These are phyloP conservation scores for Lapara coniferarum DNA, from an alignment of 2,888 invertebrate genomes.

Conservation along the genomic window DNA sequence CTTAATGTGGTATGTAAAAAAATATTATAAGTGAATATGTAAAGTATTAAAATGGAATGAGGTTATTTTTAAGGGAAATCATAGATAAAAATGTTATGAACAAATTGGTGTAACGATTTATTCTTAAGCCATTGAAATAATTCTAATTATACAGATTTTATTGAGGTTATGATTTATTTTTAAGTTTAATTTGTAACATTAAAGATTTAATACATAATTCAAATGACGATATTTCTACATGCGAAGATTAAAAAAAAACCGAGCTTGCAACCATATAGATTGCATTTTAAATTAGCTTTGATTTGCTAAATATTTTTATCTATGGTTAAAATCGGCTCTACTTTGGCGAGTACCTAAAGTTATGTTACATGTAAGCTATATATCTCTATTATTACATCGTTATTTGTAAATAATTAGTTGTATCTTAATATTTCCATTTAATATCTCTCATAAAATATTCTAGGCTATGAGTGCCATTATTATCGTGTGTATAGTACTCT, in stretches of 20 bases:
- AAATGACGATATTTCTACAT: too few relatives aligned
- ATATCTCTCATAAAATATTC: constrained; percentile 56
- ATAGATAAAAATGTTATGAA: constrained; percentile 2
- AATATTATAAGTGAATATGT: constrained; percentile 25
- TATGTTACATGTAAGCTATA: constrained; percentile 17
- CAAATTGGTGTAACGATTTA: neutral
- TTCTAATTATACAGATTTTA: too few relatives aligned
- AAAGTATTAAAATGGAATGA: constrained; percentile 16
- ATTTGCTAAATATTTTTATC: constrained; percentile 14
- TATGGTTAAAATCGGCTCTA: constrained; percentile 13
- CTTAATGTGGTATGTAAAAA: constrained; percentile 10
- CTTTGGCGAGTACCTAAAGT: constrained; percentile 23
- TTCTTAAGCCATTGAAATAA: neutral
- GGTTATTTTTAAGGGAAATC: constrained; percentile 5
- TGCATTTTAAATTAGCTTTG: neutral
- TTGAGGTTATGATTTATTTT: too few relatives aligned
- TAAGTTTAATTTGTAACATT: too few relatives aligned
- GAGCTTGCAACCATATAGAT: neutral
- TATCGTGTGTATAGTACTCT: constrained; percentile 8
- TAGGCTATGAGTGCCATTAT: constrained; percentile 81
- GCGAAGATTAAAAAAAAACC: too few relatives aligned
- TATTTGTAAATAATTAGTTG: constrained; percentile 28
- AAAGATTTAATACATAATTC: too few relatives aligned
- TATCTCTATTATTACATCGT: constrained; percentile 8
- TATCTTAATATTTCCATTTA: constrained; percentile 20